phyloP scores from a whole-genome alignment of 1,140 invertebrate genomes.

The Phymorhynchus buccinoides region DNA sequence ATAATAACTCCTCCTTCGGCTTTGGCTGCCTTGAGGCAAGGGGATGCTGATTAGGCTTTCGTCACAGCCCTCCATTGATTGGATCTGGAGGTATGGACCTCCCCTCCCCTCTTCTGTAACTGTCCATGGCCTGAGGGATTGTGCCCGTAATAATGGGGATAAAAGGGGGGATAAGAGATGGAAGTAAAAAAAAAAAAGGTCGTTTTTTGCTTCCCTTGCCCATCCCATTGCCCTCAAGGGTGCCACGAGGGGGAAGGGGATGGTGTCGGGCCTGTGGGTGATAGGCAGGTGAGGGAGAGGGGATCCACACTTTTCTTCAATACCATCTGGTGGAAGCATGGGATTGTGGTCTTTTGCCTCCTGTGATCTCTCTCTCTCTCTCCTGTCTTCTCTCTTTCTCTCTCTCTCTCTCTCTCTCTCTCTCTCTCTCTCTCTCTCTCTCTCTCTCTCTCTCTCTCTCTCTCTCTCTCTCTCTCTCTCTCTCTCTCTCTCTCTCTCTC shows the following conservation, averaged over 20 bases:
- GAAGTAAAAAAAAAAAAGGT: too few species aligned
- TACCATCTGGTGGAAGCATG: not conserved
- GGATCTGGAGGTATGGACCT: not conserved
- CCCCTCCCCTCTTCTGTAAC: not conserved
- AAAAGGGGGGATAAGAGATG: too few species aligned
- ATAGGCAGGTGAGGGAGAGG: slow-evolving; percentile 32
- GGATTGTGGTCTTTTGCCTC: not conserved
- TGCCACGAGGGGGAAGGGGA: not conserved
- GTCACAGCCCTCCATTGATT: slow-evolving; percentile 32
- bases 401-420: not conserved
- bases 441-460: not conserved
- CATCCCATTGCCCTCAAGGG: not conserved
- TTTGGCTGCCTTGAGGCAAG: not conserved
- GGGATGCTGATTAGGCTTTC: slow-evolving; percentile 39
- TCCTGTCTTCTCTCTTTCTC: not conserved
- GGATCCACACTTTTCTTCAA: not conserved
- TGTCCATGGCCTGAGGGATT: not conserved
- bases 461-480: not conserved
- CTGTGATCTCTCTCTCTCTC: not conserved
- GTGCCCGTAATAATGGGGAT: not conserved
- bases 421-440: not conserved
- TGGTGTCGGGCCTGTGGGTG: slow-evolving; percentile 4
- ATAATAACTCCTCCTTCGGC: slow-evolving; percentile 30
- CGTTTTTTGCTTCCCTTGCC: not conserved
- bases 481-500: not conserved